Evolutionary conservation across 2,113 vertebrate species (phyloP).

Genomic region (Daboia siamensis): DNA sequence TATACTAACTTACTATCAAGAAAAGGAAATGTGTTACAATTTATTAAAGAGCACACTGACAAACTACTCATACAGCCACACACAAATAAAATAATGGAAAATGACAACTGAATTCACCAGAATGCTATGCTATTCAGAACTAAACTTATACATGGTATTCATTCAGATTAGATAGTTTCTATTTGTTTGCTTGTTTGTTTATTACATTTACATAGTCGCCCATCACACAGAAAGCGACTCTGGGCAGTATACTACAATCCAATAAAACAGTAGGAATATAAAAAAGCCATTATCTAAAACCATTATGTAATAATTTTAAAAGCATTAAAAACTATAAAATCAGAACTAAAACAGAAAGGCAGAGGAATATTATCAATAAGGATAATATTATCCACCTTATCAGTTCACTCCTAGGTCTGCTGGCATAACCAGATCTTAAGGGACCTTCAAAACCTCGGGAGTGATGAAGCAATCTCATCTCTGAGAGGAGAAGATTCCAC

Average conservation of each 20-base stretch:
- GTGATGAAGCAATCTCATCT: background rate
- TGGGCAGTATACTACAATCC: background rate
- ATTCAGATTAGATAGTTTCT: background rate
- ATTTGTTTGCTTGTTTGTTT: background rate
- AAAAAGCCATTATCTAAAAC: background rate
- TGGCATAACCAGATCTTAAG: background rate
- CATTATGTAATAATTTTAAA: background rate
- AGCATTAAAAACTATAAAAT: background rate
- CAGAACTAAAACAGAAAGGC: background rate
- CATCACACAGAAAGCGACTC: background rate
- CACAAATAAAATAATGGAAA: background rate
- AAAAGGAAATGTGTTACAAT: background rate
- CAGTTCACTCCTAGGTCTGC: background rate
- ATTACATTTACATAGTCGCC: background rate
- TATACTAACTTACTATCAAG: background rate
- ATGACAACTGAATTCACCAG: background rate
- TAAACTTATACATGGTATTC: background rate
- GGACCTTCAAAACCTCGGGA: background rate
- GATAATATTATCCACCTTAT: background rate
- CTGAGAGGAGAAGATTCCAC: background rate
- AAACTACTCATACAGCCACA: background rate
- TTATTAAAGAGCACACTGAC: background rate
- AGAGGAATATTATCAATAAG: background rate
- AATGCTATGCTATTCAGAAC: background rate
- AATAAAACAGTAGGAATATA: background rate